Evolutionary conservation across 2,797 vertebrate species (phyloP).

Genomic region (Ataeniobius toweri): DNA sequence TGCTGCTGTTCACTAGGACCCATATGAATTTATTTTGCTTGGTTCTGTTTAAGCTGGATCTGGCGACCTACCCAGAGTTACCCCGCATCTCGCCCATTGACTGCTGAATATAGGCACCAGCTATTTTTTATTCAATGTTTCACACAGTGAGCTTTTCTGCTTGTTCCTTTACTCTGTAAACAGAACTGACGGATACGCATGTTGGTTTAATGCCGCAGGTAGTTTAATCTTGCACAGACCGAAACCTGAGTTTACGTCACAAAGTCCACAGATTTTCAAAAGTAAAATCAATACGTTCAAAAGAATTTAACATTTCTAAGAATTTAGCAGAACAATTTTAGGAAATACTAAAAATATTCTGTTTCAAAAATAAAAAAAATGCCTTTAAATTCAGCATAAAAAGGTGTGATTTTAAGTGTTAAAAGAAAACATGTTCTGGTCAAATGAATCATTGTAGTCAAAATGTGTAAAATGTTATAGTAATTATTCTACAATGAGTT

Average conservation of each 20-base stretch:
- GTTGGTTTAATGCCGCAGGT: not conserved
- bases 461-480: not conserved
- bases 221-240: not conserved
- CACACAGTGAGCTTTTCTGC: no score
- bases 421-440: not conserved
- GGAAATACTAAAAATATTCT: not conserved
- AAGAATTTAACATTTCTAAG: not conserved
- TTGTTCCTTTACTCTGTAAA: not conserved
- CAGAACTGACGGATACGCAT: not conserved
- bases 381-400: not conserved
- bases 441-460: not conserved
- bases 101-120: not conserved
- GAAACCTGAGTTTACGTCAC: not conserved
- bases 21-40: not conserved
- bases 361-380: not conserved
- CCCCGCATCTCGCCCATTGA: not conserved
- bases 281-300: not conserved
- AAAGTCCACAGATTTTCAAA: slow-evolving; percentile 1
- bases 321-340: not conserved
- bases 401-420: not conserved
- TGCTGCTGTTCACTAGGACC: not conserved
- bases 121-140: not conserved
- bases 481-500: not conserved
- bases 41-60: not conserved
- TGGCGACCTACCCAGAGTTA: not conserved